Evolutionary conservation across 2,888 invertebrate species (phyloP), one percentile per base, ranked within the genome.

Genomic region (Acrobasis repandana): DNA sequence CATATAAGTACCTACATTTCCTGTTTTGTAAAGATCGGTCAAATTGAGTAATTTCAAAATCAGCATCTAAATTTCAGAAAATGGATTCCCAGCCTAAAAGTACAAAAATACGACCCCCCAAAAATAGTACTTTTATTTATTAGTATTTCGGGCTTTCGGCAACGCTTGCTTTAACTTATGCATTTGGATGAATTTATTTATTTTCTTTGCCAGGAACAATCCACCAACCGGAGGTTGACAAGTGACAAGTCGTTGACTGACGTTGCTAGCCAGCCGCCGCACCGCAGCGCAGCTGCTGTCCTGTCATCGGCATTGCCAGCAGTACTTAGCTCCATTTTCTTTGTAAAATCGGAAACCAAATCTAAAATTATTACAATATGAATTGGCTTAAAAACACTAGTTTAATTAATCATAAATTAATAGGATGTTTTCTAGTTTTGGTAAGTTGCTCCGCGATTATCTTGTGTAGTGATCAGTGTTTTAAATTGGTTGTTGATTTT

Each of bases 401-500:
- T 74, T 69, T 84, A 67, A 75, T 76, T 65, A 82, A 71, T 75
- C 82, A 75, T 59, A 88, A 81, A 82, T 77, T 80, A 56, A 56
- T 81, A 67, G 77, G 75, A 70, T 78, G 79, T 65, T 63, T 82
- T 67, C 64, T 88, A 65, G 75, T 90, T 67, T 79, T 90, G 87
- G 90, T 90, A 79, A 85, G 89, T 72, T 61, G 60, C 18, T 16
- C n/a, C n/a, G 2, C 16, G 9, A 5, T 11, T 36, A 36, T 38
- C 16, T 38, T 18, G 28, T 38, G 16, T 18, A 36, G 33, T 38
- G 54, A 54, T 54, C 36, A 54, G 38, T 16, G 15, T 60, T 71
- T 65, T 63, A 66, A 59, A 69, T 72, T 72, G 71, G 74, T 80
- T 85, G 83, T 81, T 81, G 77, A 87, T 84, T 87, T 86, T 83